Percentiles rank a stretch among this genome's conserved stretches.
Evolutionary conservation across 2,797 vertebrate genomes (phyloP).

Genomic region (Phrynocephalus guinanensis): DNA sequence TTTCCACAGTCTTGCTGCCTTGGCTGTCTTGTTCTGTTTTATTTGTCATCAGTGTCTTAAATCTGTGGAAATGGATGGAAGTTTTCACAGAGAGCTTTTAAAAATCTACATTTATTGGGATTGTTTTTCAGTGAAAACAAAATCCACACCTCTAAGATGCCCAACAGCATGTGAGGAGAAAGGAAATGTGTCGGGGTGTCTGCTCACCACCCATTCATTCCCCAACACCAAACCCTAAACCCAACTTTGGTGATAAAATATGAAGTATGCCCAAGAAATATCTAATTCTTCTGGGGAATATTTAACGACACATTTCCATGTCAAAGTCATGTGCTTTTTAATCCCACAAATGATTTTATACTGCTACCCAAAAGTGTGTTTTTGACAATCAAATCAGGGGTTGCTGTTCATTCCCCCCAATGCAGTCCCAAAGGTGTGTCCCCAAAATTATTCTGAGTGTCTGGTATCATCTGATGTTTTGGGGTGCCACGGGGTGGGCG

Average conservation of each 20-base stretch:
- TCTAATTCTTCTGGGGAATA: not conserved
- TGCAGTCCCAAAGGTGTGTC: too few relatives aligned
- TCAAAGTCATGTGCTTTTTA: not conserved
- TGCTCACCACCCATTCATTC: not conserved
- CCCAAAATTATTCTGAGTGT: too few relatives aligned
- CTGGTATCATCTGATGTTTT: too few relatives aligned
- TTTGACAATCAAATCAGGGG: not conserved
- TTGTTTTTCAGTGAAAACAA: not conserved
- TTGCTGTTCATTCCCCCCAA: not conserved
- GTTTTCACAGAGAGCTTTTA: not conserved
- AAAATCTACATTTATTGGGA: not conserved
- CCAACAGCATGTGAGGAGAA: not conserved
- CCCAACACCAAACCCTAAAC: not conserved
- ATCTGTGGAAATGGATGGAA: slow-evolving; percentile 77
- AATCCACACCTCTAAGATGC: not conserved
- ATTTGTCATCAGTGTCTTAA: slow-evolving; percentile 90
- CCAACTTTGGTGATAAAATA: not conserved
- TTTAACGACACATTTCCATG: not conserved
- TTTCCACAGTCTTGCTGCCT: slow-evolving; percentile 87
- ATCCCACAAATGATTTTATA: not conserved
- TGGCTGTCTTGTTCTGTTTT: slow-evolving; percentile 81
- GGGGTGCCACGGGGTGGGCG: too few relatives aligned
- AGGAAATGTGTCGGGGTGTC: too few relatives aligned
- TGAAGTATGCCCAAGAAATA: not conserved
- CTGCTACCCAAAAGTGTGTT: not conserved